Evolutionary conservation across 2,888 invertebrate species (phyloP).

Genomic region (Dorcus hopei): DNA sequence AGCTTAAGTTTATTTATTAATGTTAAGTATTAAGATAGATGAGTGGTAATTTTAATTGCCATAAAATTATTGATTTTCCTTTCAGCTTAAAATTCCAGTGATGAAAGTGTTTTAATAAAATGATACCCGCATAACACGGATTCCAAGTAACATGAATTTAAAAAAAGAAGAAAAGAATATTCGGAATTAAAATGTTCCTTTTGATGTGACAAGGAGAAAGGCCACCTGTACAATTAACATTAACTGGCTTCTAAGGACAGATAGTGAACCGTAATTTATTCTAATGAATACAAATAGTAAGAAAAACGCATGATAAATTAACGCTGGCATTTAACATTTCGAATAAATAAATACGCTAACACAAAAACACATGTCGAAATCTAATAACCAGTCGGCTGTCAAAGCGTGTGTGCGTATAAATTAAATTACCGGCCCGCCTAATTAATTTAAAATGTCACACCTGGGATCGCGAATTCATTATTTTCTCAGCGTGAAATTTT

Average conservation of each 20-base stretch:
- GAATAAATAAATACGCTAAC: background rate
- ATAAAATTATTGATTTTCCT: too few species aligned
- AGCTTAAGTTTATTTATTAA: too few species aligned
- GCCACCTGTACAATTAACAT: background rate
- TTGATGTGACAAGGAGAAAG: background rate
- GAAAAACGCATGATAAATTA: background rate
- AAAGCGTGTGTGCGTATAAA: background rate
- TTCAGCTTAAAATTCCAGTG: too few species aligned
- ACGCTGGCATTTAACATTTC: conserved; percentile 2
- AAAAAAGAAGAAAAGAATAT: too few species aligned
- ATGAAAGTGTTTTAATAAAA: too few species aligned
- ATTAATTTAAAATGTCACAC: conserved; percentile 17
- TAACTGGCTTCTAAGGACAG: background rate
- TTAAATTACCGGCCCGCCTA: conserved; percentile 2
- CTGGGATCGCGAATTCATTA: conserved; percentile 1
- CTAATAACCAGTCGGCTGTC: conserved; percentile 1
- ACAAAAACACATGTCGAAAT: conserved; percentile 6
- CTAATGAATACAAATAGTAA: too few species aligned
- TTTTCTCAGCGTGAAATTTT: conserved; percentile 1
- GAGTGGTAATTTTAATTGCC: too few species aligned
- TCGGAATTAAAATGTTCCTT: too few species aligned
- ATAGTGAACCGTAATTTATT: background rate
- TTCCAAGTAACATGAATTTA: too few species aligned
- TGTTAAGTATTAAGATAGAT: too few species aligned
- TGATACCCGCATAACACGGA: too few species aligned